Base-by-base conservation (phyloP, 2,888 invertebrate species). In the Ceratothoa steindachneri region DNA sequence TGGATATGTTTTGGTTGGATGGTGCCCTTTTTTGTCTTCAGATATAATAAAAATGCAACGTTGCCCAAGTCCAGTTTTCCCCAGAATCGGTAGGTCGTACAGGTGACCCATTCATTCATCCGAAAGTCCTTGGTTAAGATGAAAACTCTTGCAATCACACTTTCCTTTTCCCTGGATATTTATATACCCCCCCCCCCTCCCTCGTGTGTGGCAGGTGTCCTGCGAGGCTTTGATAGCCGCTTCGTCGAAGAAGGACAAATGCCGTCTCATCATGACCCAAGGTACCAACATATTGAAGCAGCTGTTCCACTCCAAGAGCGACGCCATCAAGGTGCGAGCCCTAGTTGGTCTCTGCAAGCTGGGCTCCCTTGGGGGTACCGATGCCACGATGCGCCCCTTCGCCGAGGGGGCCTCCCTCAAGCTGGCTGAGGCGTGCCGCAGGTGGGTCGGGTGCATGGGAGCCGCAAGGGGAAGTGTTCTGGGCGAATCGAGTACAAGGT, bases 201-300 rank as follows among this genome's bases (percentile, higher is more conserved):
- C 64, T 65, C 53, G 4, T 28, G 73, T 69, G n/a, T 91, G 98
- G 86, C 92, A 91, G 85, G 92, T 97, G 15, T 93, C 99, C 0
- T 95, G 95, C 83, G 99, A 99, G 85, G 96, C 98, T 81, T 90
- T 99, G 66, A 93, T 98, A 76, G 95, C 96, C 3, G 96, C 97
- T 2, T 92, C 97, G 0, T 94, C 95, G 3, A 99, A 99, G 84
- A 96, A 96, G 84, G 97, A 98, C 83, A 95, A 97, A 85, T 97
- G 97, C 1, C 90, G 91, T 81, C 89, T 93, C 0, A 91, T 98
- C 53, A 90, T 96, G 69, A 88, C 88, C 67, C 93, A 93, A 83
- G 99, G 98, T 31, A 90, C 93, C 7, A 91, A 93, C 77, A 95
- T 99, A 78, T 86, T 99, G n/a, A 97, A 97, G 83, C 91, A 91